Evolutionary conservation across 2,113 vertebrate genomes (phyloP).

Genomic region (Rousettus leschenaultii): DNA sequence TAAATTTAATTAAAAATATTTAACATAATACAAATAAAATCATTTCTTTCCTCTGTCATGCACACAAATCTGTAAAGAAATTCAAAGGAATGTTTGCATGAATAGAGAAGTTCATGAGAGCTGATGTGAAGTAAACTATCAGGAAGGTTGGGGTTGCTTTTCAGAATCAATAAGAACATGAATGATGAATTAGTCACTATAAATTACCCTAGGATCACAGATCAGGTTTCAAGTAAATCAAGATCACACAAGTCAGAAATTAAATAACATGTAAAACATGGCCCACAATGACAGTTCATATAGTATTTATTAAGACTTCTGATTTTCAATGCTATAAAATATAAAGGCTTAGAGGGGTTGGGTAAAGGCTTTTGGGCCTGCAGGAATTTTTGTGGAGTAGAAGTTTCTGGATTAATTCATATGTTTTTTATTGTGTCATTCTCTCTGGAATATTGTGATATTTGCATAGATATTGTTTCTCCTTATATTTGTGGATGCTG

Average conservation of each 20-base stretch:
- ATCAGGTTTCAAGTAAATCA: constrained; percentile 7
- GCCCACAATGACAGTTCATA: neutral
- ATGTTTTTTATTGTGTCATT: neutral
- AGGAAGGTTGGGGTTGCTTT: neutral
- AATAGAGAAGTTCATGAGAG: neutral
- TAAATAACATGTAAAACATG: constrained; percentile 15
- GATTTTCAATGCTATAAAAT: neutral
- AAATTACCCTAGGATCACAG: neutral
- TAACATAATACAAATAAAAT: too few species aligned
- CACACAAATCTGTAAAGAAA: neutral
- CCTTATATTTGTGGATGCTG: neutral
- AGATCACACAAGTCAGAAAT: neutral
- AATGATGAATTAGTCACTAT: neutral
- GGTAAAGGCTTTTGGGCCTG: neutral
- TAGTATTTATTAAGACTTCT: neutral
- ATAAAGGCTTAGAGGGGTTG: neutral
- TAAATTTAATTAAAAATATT: too few species aligned
- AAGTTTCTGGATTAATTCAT: constrained; percentile 18
- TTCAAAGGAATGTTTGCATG: neutral
- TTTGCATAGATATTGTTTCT: neutral
- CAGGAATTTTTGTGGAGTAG: neutral
- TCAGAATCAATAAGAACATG: constrained; percentile 3
- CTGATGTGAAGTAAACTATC: neutral
- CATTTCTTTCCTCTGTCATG: neutral
- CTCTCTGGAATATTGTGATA: neutral